Percentiles rank a stretch among this genome's conserved stretches.
phyloP scores from a whole-genome alignment of 2,113 vertebrate species.

The Pseudonaja textilis region DNA sequence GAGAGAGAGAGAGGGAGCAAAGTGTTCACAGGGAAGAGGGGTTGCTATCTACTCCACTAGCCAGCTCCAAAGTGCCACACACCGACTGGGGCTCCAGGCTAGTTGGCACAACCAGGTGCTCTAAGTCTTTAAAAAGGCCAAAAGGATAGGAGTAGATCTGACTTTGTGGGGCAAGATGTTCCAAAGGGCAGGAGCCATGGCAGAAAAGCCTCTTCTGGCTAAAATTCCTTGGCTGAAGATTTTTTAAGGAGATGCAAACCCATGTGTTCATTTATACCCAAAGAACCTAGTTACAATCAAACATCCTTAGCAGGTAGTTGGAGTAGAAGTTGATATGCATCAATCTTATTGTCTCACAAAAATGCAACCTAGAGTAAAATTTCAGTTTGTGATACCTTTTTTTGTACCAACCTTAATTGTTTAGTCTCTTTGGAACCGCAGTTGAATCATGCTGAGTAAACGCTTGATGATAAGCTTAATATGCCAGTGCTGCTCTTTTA shows the following conservation, averaged over 20 bases:
- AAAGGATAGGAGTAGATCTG: not conserved
- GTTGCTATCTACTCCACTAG: not conserved
- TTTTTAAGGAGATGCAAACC: not conserved
- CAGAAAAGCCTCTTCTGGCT: not conserved
- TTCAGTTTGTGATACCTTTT: not conserved
- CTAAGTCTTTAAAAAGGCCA: not conserved
- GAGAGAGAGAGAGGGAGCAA: not conserved
- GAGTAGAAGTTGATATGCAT: fast-evolving
- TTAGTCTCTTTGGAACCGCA: not conserved
- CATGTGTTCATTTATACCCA: not conserved
- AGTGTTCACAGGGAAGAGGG: not conserved
- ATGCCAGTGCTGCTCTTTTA: not conserved
- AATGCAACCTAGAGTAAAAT: not conserved
- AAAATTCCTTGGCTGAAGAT: not conserved
- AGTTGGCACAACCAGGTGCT: not conserved
- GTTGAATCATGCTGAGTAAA: not conserved
- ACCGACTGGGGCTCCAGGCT: not conserved
- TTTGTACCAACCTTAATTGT: fast-evolving
- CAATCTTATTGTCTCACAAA: not conserved
- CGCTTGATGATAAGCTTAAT: not conserved
- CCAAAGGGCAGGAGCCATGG: not conserved
- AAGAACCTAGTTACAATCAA: not conserved
- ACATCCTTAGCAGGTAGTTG: slow-evolving; percentile 9
- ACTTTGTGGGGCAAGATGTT: not conserved
- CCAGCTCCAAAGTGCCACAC: not conserved